Evolutionary conservation across 1,140 invertebrate genomes (phyloP).

Genomic region (Drosophila sulfurigaster): DNA sequence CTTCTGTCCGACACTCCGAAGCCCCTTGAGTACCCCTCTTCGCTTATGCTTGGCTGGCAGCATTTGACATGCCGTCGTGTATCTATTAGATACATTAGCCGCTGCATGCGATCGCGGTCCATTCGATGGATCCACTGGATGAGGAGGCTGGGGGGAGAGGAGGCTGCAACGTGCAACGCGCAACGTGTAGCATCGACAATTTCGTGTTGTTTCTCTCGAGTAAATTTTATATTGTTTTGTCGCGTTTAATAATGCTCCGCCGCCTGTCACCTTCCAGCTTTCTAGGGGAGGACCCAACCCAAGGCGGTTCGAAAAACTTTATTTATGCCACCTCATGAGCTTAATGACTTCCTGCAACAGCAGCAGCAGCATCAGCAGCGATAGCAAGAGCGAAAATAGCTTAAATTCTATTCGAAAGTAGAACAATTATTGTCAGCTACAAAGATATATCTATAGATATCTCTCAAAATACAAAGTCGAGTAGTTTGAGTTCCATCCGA

Average conservation of each 20-base stretch:
- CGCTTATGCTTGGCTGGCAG: constrained; percentile 53
- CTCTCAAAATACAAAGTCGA: neutral
- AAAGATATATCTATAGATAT: constrained; percentile 12
- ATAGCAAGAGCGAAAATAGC: constrained; percentile 29
- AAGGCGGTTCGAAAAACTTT: constrained; percentile 53
- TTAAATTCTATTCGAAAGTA: constrained; percentile 29
- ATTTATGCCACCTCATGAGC: constrained; percentile 71
- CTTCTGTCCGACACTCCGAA: neutral
- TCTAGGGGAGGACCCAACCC: constrained; percentile 28
- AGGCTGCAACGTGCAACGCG: constrained; percentile 11
- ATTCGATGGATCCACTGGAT: neutral
- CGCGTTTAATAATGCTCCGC: constrained; percentile 69
- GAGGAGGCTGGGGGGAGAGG: neutral
- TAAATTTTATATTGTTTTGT: constrained; percentile 78
- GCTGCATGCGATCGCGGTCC: constrained; percentile 55
- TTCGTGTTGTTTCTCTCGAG: constrained; percentile 66
- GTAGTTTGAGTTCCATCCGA: constrained; percentile 1
- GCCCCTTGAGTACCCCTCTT: constrained; percentile 2
- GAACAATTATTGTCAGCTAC: constrained; percentile 46
- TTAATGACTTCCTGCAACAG: constrained; percentile 79
- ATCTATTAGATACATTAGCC: constrained; percentile 83
- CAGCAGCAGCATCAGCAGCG: neutral
- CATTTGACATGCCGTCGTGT: constrained; percentile 76
- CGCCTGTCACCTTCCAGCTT: constrained; percentile 61
- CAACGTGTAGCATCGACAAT: constrained; percentile 46